A percentile compares a stretch with the other conserved stretches of the same genome.
These are phyloP conservation scores for Frankliniella intonsa DNA, from an alignment of 2,888 invertebrate species.

Conservation along the genomic window DNA sequence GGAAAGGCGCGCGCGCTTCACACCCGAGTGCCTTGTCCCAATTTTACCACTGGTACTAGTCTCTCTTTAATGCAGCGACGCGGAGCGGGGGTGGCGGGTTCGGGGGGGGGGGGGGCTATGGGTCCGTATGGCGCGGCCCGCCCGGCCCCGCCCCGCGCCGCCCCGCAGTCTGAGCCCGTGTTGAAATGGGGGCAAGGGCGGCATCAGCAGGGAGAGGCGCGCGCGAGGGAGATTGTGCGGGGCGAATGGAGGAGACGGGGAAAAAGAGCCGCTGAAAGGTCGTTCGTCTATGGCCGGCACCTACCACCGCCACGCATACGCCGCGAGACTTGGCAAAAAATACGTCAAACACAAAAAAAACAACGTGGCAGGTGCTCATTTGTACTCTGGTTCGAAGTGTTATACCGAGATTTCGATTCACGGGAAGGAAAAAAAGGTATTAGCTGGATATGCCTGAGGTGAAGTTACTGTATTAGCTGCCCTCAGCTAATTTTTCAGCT, in stretches of 20 bases:
- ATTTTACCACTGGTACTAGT: not conserved
- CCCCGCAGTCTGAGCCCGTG: not conserved
- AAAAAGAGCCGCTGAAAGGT: not conserved
- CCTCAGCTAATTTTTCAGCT: too few relatives aligned
- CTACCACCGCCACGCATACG: too few relatives aligned
- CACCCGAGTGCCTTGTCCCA: slow-evolving; percentile 15
- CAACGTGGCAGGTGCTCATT: too few relatives aligned
- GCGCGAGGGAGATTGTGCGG: too few relatives aligned
- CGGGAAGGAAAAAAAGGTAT: too few relatives aligned
- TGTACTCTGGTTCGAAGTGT: too few relatives aligned
- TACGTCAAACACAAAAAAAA: too few relatives aligned
- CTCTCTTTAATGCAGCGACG: slow-evolving; percentile 15
- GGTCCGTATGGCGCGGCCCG: not conserved
- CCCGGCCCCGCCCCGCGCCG: not conserved
- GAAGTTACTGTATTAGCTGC: too few relatives aligned
- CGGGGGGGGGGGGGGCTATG: not conserved
- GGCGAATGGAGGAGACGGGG: not conserved
- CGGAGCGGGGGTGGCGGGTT: not conserved
- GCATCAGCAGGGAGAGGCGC: not conserved
- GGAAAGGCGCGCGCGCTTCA: not conserved
- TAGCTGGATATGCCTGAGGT: too few relatives aligned
- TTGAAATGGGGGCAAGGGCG: slow-evolving; percentile 10
- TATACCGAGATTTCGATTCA: too few relatives aligned
- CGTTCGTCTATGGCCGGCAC: too few relatives aligned
- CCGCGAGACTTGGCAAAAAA: too few relatives aligned